Conservation (phyloP, 1,140 invertebrate genomes). For the Batillaria attramentaria region DNA sequence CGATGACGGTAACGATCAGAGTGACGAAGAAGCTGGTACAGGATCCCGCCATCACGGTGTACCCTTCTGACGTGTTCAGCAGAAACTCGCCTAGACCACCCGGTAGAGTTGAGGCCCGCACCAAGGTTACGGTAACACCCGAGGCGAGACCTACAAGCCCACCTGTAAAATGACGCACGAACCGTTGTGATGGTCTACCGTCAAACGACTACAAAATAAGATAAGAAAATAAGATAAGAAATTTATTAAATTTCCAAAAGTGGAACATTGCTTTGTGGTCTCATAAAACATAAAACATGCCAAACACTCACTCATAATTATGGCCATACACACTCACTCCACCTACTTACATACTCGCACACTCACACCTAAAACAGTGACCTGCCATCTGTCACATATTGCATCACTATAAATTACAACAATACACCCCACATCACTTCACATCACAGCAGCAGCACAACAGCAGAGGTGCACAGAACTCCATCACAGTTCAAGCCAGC, state of each 20-base stretch:
- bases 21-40: slow-evolving; percentile 46
- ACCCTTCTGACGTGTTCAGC: slow-evolving; percentile 51
- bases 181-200: not conserved
- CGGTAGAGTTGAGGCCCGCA: slow-evolving; percentile 48
- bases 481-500: no score
- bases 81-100: slow-evolving; percentile 51
- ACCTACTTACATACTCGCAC: not conserved
- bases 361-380: not conserved
- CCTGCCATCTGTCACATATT: not conserved
- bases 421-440: no score
- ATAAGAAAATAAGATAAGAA: not conserved
- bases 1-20: slow-evolving; percentile 43
- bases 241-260: not conserved
- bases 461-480: no score
- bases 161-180: slow-evolving; percentile 45
- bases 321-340: not conserved
- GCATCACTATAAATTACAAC: no score
- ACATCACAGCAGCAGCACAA: no score
- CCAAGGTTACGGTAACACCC: slow-evolving; percentile 42
- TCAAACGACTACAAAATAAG: no score
- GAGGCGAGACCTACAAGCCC: slow-evolving; percentile 46
- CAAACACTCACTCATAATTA: not conserved
- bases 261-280: not conserved
- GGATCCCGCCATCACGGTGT: slow-evolving; percentile 52
- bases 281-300: not conserved